These are phyloP conservation scores for Poeciliopsis turneri DNA, from an alignment of 2,797 vertebrate species.

Conservation along the genomic window DNA sequence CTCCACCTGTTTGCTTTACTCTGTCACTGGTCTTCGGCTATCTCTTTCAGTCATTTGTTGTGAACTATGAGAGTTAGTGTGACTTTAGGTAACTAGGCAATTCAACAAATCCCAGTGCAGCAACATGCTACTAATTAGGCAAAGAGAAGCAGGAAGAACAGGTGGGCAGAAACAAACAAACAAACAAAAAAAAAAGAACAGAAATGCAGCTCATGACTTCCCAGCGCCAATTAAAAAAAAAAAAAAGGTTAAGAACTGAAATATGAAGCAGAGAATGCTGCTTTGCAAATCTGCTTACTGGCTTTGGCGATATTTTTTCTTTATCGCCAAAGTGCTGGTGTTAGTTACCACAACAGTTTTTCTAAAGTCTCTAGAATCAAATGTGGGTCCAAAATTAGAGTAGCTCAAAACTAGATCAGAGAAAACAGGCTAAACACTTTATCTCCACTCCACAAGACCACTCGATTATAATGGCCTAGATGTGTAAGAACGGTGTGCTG, in stretches of 20 bases:
- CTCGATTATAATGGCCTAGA: constrained; percentile 46
- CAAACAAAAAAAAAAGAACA: neutral
- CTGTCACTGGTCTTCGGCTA: neutral
- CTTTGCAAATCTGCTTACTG: neutral
- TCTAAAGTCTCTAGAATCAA: neutral
- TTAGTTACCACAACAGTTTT: neutral
- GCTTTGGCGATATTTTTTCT: neutral
- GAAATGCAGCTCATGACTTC: constrained; percentile 27
- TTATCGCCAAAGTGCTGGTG: neutral
- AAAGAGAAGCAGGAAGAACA: constrained; percentile 7
- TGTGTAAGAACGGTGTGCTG: constrained; percentile 8
- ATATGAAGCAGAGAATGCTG: no score
- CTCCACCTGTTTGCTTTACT: constrained; percentile 1
- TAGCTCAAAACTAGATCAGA: constrained; percentile 41
- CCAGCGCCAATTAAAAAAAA: constrained; percentile 24
- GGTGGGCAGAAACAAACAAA: neutral
- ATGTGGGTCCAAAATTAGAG: constrained; percentile 29
- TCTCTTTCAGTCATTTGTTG: constrained; percentile 47
- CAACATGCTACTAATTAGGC: constrained; percentile 43
- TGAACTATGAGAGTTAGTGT: constrained; percentile 35
- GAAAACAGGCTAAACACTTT: constrained; percentile 46
- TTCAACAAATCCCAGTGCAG: constrained; percentile 28
- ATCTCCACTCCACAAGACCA: constrained; percentile 29
- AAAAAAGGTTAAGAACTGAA: constrained; percentile 23
- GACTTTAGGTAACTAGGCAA: neutral